Base-by-base conservation (phyloP, 2,113 vertebrate genomes). In the Theristicus caerulescens region DNA sequence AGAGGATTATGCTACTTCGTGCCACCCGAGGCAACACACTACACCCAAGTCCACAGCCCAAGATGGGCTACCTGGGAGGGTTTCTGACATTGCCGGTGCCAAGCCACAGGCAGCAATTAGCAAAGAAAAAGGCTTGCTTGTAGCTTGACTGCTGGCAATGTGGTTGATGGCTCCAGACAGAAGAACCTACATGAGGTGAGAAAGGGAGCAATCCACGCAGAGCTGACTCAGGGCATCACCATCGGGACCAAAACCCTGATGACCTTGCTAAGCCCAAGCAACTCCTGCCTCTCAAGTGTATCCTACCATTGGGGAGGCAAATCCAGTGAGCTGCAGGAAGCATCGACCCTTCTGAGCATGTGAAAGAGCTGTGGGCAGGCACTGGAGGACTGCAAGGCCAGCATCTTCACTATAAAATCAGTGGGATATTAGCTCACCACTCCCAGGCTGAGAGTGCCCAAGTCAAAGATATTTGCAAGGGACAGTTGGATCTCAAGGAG, bases 31-130 rank as follows among this genome's bases (percentile, higher is more conserved):
- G 97, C 96, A 94, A 97, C 71, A 70, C 31, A 59, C 89, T 93
- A 96, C 91, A 90, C 86, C 84, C 87, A 91, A 93, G 89, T 93
- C 91, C 62, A 82, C 95, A 95, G 83, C 66, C 91, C 78, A 55
- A 40, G 89, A 96, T 93, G 95, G 96, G 95, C 95, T 86, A 96
- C 95, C 93, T 77, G 62, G 82, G 96, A 97, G 95, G 86, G 96
- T 89, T 95, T 97, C 82, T 94, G 82, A 62, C 55, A 58, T 22
- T 52, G 82, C 84, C 52, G 42, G 40, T 97, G 93, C 93, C 96
- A 97, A 96, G 93, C 95, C 89, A 93, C 96, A 96, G 57, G 25
- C 1, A 6, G 89, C 66, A 97, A 95, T 96, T 95, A 97, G 58
- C 54, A 52, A 44, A 84, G 70, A 59, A 88, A 95, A 95, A 94